Percentiles rank a stretch among this genome's conserved stretches.
phyloP scores from a whole-genome alignment of 2,797 vertebrate genomes.

The Trachops cirrhosus region DNA sequence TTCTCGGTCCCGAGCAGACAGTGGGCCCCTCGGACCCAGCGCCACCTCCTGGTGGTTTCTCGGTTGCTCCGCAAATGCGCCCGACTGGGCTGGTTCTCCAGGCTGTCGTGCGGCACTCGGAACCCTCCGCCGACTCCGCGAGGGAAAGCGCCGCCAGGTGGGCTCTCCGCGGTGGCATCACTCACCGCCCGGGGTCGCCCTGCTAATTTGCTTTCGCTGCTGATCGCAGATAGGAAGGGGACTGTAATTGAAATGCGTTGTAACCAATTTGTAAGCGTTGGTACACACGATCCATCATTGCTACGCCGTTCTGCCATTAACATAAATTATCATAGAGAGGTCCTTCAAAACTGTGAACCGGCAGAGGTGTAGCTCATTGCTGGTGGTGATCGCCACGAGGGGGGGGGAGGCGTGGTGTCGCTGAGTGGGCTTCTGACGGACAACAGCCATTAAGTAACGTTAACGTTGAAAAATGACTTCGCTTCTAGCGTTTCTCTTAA shows the following conservation, averaged over 20 bases:
- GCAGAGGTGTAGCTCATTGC: conserved; percentile 69
- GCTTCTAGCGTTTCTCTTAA: not conserved
- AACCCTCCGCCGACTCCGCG: not conserved
- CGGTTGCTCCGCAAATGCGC: not conserved
- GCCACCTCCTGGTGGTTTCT: not conserved
- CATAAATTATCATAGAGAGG: conserved; percentile 76
- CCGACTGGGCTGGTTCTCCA: not conserved
- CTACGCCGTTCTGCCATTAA: conserved; percentile 76
- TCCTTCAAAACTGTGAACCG: conserved; percentile 68
- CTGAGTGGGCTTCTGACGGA: not conserved
- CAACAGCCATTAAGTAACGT: not conserved
- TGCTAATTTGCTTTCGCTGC: conserved; percentile 74
- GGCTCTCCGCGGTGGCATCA: not conserved
- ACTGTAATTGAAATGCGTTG: conserved; percentile 73
- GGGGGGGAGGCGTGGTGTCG: not conserved
- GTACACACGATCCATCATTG: conserved; percentile 77
- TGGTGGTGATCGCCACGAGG: conserved; percentile 60
- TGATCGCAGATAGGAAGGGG: conserved; percentile 73
- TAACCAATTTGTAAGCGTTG: conserved; percentile 74
- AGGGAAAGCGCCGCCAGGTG: not conserved
- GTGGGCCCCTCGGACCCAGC: not conserved
- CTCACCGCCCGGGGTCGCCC: conserved; percentile 61
- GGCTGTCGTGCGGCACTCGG: not conserved
- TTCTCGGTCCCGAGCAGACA: not conserved
- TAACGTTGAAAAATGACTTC: conserved; percentile 21